Percentiles rank a stretch among this genome's conserved stretches.
Conservation (phyloP, 2,113 vertebrate species). For the Catharus bicknelli region DNA sequence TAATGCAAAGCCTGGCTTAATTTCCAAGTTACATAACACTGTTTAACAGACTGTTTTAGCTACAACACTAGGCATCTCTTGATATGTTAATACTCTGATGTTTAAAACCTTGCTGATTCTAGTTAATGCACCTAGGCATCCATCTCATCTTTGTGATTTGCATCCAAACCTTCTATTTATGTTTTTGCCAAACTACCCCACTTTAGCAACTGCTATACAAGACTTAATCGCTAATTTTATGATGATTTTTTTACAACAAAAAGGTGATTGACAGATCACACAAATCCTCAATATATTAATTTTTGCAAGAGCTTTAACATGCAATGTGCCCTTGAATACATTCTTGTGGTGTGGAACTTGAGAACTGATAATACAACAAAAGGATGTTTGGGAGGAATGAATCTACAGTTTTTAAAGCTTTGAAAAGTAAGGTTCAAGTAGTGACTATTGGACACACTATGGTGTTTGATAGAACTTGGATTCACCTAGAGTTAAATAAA, state of each 20-base stretch:
- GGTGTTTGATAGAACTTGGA: not conserved
- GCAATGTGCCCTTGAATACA: not conserved
- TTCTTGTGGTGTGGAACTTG: accelerated
- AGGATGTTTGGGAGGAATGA: not conserved
- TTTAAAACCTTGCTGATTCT: not conserved
- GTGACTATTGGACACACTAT: not conserved
- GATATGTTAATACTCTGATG: not conserved
- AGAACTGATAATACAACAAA: not conserved
- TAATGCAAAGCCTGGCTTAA: not conserved
- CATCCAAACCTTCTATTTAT: not conserved
- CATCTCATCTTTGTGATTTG: not conserved
- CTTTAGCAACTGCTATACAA: not conserved
- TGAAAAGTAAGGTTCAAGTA: not conserved
- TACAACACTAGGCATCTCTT: not conserved
- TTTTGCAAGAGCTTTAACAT: not conserved
- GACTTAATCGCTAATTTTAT: not conserved
- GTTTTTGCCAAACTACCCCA: not conserved
- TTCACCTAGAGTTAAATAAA: not conserved
- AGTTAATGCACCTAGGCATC: not conserved
- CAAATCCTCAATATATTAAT: not conserved
- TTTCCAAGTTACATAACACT: not conserved
- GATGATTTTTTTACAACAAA: constrained; percentile 15
- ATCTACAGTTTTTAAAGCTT: not conserved
- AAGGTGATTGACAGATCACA: not conserved
- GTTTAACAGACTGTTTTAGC: not conserved